Evolutionary conservation across 2,797 vertebrate genomes (phyloP).

Genomic region (Melanotaenia pygmaea): DNA sequence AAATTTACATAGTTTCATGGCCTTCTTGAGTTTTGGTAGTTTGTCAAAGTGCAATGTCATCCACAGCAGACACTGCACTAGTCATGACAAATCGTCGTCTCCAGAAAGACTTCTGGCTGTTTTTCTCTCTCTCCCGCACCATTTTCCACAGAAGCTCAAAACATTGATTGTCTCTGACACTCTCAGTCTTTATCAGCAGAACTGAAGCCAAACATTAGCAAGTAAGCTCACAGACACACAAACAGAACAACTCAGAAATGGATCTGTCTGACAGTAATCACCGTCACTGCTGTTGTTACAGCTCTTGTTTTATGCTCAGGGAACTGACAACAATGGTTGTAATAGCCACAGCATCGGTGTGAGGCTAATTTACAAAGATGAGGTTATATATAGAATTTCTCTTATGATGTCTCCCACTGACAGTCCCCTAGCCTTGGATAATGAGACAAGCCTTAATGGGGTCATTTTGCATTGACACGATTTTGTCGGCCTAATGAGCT

Average conservation of each 20-base stretch:
- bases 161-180: constrained; percentile 47
- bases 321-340: constrained; percentile 67
- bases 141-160: constrained; percentile 25
- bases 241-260: constrained; percentile 50
- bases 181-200: constrained; percentile 39
- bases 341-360: constrained; percentile 56
- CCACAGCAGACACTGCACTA: constrained; percentile 1
- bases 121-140: constrained; percentile 1
- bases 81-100: constrained; percentile 13
- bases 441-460: constrained; percentile 76
- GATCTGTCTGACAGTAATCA: constrained; percentile 58
- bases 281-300: constrained; percentile 49
- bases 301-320: constrained; percentile 48
- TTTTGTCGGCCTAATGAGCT: constrained; percentile 76
- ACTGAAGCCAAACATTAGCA: constrained; percentile 20
- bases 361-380: constrained; percentile 71
- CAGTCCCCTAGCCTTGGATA: constrained; percentile 72
- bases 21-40: constrained; percentile 3
- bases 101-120: neutral
- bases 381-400: constrained; percentile 71
- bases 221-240: constrained; percentile 20
- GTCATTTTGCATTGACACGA: constrained; percentile 73
- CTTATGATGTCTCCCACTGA: constrained; percentile 70
- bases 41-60: neutral
- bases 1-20: neutral